A percentile compares a stretch with the other conserved stretches of the same genome.
phyloP scores from a whole-genome alignment of 2,888 invertebrate genomes.

The Julus scanicus region DNA sequence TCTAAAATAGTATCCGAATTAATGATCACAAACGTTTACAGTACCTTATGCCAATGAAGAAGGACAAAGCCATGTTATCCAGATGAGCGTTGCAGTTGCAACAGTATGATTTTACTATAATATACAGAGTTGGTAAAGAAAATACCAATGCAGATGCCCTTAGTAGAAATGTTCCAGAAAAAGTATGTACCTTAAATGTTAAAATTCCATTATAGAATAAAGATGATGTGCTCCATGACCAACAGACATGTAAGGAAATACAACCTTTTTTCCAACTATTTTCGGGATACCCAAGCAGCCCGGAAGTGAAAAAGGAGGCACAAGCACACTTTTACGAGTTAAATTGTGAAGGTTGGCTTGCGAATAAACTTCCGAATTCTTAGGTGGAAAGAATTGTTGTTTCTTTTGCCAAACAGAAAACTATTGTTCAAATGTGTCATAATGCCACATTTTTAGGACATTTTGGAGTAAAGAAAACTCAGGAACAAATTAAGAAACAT shows the following conservation, averaged over 20 bases:
- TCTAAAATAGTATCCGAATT: too few species aligned
- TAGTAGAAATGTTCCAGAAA: neutral
- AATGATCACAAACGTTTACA: neutral
- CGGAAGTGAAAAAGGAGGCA: too few species aligned
- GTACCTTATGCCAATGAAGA: neutral
- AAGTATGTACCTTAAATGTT: neutral
- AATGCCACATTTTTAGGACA: neutral
- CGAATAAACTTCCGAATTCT: neutral
- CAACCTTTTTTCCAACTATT: too few species aligned
- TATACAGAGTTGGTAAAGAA: neutral
- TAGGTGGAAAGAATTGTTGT: neutral
- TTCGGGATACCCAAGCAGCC: too few species aligned
- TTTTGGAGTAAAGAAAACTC: too few species aligned
- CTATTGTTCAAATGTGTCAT: neutral
- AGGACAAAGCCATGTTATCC: neutral
- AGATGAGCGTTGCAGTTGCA: constrained; percentile 38
- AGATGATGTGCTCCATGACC: neutral
- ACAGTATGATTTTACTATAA: constrained; percentile 32
- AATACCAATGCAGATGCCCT: constrained; percentile 40
- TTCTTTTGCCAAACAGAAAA: neutral
- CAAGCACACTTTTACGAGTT: neutral
- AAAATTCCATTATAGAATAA: neutral
- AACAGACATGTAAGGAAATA: neutral
- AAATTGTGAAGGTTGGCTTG: neutral
- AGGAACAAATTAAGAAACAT: too few species aligned